Evolutionary conservation across 64 coral and sea anemone species (phyloP), one percentile per base, ranked within the genome.

Genomic region (Montipora foliosa): DNA sequence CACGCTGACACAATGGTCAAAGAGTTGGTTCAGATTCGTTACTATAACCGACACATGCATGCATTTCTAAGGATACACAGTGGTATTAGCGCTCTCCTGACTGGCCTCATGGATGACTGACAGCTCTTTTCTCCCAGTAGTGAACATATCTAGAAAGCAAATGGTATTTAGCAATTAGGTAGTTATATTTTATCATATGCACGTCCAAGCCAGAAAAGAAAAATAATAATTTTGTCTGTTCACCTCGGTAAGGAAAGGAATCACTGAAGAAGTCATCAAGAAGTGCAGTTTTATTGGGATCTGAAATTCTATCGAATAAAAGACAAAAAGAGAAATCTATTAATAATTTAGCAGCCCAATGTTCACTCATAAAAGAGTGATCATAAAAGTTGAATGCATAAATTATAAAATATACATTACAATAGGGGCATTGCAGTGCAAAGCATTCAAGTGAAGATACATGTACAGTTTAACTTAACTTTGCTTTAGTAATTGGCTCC

Each of bases 221-320:
- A 16, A 9, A 49, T 1, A 47, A 78, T 21, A 22, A 1, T 57
- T 25, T 6, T 47, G 22, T 60, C n/a, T 49, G 73, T 25, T 60
- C 48, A 92, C 89, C 90, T 89, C 82, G 49, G 76, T 95, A 92
- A 0, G 94, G 94, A 59, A 95, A 95, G 8, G 94, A 95, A 44
- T 95, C 89, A 79, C 82, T 92, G 10, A 95, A 92, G 37, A 95
- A 88, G 68, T 92, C 94, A 74, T 95, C 94, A 74, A 72, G 45
- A 4, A 76, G 74, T 49, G 89, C 74, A n/a, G 67, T 88, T 89
- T 89, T 89, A 78, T 60, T 78, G 72, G 59, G 51, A 60, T 89
- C 76, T 79, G 15, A 44, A 89, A 52, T 66, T 77, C 87, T 89
- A 21, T 60, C 37, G 73, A 15, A 47, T 6, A 7, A 77, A 51